Base-by-base conservation (phyloP, 2,113 vertebrate genomes). In the Megalops atlanticus region DNA sequence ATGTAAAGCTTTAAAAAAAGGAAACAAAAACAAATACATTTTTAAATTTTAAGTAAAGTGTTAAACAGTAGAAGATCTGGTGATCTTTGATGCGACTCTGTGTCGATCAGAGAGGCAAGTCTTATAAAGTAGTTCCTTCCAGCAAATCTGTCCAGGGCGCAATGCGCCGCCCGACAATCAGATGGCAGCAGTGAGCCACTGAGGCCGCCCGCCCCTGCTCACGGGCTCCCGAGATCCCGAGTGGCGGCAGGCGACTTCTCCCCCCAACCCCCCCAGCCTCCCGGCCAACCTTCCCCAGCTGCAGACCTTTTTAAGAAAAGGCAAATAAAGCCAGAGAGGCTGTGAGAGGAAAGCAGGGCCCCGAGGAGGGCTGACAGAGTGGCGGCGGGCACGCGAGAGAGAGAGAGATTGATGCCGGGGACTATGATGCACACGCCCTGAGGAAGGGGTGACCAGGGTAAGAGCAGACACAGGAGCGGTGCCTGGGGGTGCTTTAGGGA, bases 161-260 rank as follows among this genome's bases (percentile, higher is more conserved):
- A 90, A 83, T 89, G 88, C 76, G 35, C 47, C 43, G 18, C 75
- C 38, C 83, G 82, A 52, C 88, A 91, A 81, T 89, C 94, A 97
- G 96, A 92, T 96, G 97, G 97, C 96, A 96, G 95, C 95, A 96
- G 90, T 96, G 95, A 84, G 94, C 94, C 89, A 80, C 86, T 76
- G 74, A 92, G 89, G 80, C 78, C 83, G 73, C 71, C 78, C 69
- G 80, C 27, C 73, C 85, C 58, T 69, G 15, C 0, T 85, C 36
- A 39, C 54, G 40, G 27, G 33, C 31, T 21, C n/a, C 74, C 47
- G 40, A 15, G 33, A 18, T 52, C 36, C 36, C 45, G 21, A n/a
- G 33, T 21, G 70, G n/a, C 35, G 14, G 49, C 68, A 38, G 21
- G 54, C 16, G 16, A 3, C 24, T 12, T 21, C 40, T 12, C 77